A percentile compares a stretch with the other conserved stretches of the same genome.
phyloP scores from a whole-genome alignment of 2,888 invertebrate species.

The Macrophya alboannulata region DNA sequence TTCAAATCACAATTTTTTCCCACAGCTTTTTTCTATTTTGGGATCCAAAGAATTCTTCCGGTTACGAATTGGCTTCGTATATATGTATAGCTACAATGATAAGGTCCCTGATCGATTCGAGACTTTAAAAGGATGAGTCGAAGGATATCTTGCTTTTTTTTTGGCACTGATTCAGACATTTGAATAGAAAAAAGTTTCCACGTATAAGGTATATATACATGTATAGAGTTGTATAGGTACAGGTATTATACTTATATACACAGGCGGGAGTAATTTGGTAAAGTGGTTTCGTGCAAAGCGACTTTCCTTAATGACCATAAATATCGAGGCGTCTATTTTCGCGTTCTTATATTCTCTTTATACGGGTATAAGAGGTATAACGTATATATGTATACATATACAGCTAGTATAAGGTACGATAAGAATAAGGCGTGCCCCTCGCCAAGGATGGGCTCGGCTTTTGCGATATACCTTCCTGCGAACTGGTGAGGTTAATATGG shows the following conservation, averaged over 20 bases:
- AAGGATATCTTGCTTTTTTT: background rate
- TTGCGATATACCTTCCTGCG: conserved; percentile 11
- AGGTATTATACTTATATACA: background rate
- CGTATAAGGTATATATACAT: background rate
- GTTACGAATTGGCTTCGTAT: too few relatives aligned
- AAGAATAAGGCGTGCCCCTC: conserved; percentile 38
- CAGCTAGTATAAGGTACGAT: too few relatives aligned
- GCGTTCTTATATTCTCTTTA: background rate
- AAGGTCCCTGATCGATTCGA: too few relatives aligned
- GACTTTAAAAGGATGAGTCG: background rate
- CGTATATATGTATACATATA: background rate
- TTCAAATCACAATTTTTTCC: too few relatives aligned
- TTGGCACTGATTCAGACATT: background rate
- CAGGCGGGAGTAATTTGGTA: conserved; percentile 56
- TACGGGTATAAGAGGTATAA: too few relatives aligned
- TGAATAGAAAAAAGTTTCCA: background rate
- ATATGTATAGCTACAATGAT: too few relatives aligned
- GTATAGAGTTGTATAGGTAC: background rate
- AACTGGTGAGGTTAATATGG: conserved; percentile 34
- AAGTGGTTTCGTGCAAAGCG: conserved; percentile 43
- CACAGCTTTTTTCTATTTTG: too few relatives aligned
- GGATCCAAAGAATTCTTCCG: too few relatives aligned
- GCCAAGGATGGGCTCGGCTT: conserved; percentile 33
- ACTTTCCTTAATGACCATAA: conserved; percentile 53
- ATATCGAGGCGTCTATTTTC: conserved; percentile 46